These are phyloP conservation scores for Baryphthengus martii DNA, from an alignment of 2,113 vertebrate species.

Conservation along the genomic window DNA sequence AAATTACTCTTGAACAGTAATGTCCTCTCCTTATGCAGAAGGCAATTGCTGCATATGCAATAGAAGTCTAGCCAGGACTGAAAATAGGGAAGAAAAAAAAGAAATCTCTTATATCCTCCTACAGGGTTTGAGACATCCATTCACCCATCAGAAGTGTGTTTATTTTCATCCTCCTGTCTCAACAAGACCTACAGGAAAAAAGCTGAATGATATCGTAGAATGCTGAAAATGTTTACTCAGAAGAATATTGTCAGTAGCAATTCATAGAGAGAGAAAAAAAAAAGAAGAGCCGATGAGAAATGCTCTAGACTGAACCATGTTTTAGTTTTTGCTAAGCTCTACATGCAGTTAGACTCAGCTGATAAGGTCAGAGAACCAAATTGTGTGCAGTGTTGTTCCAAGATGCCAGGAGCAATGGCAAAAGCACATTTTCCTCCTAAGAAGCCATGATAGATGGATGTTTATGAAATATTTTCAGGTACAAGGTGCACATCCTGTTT, in stretches of 20 bases:
- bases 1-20: not conserved
- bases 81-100: not conserved
- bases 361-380: not conserved
- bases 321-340: not conserved
- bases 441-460: not conserved
- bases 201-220: not conserved
- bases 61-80: not conserved
- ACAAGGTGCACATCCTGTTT: not conserved
- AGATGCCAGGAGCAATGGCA: not conserved
- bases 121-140: not conserved
- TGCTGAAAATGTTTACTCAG: not conserved
- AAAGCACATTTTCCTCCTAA: not conserved
- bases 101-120: not conserved
- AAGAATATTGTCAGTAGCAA: not conserved
- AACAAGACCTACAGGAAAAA: constrained; percentile 7
- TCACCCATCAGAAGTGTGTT: not conserved
- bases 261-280: not conserved
- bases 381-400: not conserved
- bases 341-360: not conserved
- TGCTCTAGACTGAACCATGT: not conserved
- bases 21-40: not conserved
- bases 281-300: not conserved
- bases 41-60: not conserved
- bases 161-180: not conserved
- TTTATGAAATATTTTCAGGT: not conserved